Evolutionary conservation across 2,797 vertebrate genomes (phyloP).

Genomic region (Epinephelus awoara): DNA sequence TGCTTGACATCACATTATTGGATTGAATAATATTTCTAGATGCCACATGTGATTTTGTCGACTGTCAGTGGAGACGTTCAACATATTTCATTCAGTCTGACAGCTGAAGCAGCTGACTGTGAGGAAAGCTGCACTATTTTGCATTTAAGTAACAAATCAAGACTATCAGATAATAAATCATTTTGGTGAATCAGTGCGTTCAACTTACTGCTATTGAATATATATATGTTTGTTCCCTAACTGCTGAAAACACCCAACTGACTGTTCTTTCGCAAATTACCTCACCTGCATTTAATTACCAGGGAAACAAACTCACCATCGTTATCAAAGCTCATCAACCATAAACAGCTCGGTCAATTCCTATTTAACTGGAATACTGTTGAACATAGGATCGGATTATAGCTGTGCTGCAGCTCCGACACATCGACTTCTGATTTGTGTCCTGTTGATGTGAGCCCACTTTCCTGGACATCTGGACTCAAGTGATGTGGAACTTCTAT

Average conservation of each 20-base stretch:
- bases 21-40: neutral
- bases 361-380: conserved; percentile 1
- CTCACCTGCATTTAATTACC: conserved; percentile 1
- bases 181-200: conserved; percentile 1
- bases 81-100: conserved; percentile 6
- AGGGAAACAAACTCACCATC: neutral
- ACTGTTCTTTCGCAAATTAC: neutral
- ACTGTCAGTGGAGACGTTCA: neutral
- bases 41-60: neutral
- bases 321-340: conserved; percentile 3
- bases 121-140: neutral
- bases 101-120: neutral
- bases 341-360: neutral
- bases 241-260: neutral
- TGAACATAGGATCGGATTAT: conserved; percentile 1
- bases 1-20: conserved; percentile 14
- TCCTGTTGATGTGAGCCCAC: conserved; percentile 15
- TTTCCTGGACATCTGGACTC: conserved; percentile 20
- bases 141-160: conserved; percentile 17
- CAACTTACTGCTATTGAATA: neutral
- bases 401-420: conserved; percentile 20
- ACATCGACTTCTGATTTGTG: conserved; percentile 2
- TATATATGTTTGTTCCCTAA: neutral
- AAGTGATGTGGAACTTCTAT: conserved; percentile 3
- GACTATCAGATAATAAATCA: neutral